A percentile compares a stretch with the other conserved stretches of the same genome.
Conservation (phyloP, 2,113 vertebrate genomes). For the Pluvialis apricaria region DNA sequence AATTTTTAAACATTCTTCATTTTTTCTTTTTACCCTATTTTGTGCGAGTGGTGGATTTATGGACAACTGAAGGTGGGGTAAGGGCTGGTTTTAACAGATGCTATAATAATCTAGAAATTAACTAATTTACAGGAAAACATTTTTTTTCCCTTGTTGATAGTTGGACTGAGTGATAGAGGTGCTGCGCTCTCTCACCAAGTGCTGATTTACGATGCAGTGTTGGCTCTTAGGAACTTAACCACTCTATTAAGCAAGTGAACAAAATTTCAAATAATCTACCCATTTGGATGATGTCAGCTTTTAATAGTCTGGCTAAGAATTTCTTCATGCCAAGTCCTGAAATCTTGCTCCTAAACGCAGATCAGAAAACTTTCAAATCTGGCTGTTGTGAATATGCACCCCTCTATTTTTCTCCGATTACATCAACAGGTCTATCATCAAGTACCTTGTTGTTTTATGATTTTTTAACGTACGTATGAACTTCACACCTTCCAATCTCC, state of each 20-base stretch:
- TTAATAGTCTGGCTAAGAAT: not conserved
- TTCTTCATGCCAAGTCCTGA: not conserved
- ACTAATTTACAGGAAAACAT: not conserved
- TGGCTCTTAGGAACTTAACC: not conserved
- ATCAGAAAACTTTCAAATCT: not conserved
- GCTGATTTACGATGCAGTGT: accelerated
- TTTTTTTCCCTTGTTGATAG: not conserved
- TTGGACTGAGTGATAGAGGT: not conserved
- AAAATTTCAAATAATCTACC: not conserved
- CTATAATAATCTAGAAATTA: not conserved
- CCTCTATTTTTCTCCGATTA: not conserved
- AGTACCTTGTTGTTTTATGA: not conserved
- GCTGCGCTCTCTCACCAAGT: not conserved
- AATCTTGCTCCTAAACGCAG: not conserved
- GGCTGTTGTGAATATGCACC: not conserved
- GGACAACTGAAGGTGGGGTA: not conserved
- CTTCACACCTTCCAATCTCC: not conserved
- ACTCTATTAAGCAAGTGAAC: not conserved
- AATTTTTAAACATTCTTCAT: no score
- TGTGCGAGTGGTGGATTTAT: not conserved
- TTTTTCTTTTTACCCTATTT: not conserved
- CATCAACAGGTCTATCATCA: not conserved
- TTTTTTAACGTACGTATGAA: not conserved
- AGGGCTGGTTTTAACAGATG: not conserved
- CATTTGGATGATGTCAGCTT: not conserved